A percentile compares a stretch with the other conserved stretches of the same genome.
These are phyloP conservation scores for Palythoa grandiflora DNA, from an alignment of 92 coral and sea anemone genomes.

Conservation along the genomic window DNA sequence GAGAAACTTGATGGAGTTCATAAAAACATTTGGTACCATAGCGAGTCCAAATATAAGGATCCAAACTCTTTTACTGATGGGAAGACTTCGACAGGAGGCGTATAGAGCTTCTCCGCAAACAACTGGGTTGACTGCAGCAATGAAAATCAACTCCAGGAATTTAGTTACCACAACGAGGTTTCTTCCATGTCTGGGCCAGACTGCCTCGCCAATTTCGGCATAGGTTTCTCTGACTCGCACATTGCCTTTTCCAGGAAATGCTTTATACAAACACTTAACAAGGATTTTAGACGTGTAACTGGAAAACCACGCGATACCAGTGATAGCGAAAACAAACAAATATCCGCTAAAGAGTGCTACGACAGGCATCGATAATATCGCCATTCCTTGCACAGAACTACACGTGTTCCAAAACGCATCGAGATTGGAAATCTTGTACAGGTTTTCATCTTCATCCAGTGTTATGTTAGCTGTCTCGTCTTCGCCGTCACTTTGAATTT, in stretches of 20 bases:
- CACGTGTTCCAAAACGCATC: constrained; percentile 89
- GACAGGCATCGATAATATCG: constrained; percentile 69
- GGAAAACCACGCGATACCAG: constrained; percentile 65
- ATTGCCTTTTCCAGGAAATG: constrained; percentile 53
- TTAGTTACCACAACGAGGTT: constrained; percentile 69
- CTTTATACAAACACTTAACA: constrained; percentile 67
- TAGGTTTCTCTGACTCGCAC: constrained; percentile 69
- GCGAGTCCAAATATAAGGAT: constrained; percentile 78
- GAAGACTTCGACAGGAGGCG: constrained; percentile 53
- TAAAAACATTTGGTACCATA: constrained; percentile 71
- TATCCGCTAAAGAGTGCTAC: constrained; percentile 73
- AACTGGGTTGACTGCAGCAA: constrained; percentile 72
- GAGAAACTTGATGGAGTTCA: constrained; percentile 71
- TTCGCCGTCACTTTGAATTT: neutral
- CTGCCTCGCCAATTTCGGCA: constrained; percentile 80
- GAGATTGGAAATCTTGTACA: constrained; percentile 74
- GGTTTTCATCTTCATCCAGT: constrained; percentile 44
- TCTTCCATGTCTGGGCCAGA: constrained; percentile 78
- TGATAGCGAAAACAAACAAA: constrained; percentile 68
- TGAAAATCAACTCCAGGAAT: constrained; percentile 72
- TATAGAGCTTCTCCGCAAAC: constrained; percentile 78
- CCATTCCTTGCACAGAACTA: constrained; percentile 78
- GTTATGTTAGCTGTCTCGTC: constrained; percentile 4
- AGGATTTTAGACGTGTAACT: constrained; percentile 71
- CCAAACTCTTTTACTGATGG: constrained; percentile 74